A percentile compares a stretch with the other conserved stretches of the same genome.
These are phyloP conservation scores for Coryphaenoides rupestris DNA, from an alignment of 2,113 vertebrate species.

Conservation along the genomic window DNA sequence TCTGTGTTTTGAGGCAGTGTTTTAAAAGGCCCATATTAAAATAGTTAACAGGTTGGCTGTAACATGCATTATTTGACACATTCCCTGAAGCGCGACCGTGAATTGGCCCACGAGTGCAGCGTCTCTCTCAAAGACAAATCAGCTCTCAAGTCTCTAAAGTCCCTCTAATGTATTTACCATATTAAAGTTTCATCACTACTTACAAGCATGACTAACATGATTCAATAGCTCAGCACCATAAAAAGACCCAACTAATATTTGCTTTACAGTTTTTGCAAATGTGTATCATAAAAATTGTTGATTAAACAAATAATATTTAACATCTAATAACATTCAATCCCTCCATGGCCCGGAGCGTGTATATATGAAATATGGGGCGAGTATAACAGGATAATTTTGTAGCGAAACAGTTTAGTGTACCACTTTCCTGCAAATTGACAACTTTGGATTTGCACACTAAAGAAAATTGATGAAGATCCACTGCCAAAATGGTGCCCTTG, in stretches of 20 bases:
- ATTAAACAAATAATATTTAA: too few species aligned
- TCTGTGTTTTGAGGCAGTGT: conserved; percentile 10
- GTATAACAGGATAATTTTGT: conserved; percentile 36
- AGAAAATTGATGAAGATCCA: conserved; percentile 60
- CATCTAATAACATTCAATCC: too few species aligned
- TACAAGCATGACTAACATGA: neutral
- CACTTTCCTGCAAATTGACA: conserved; percentile 49
- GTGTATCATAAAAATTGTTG: too few species aligned
- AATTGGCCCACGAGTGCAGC: too few species aligned
- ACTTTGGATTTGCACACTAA: conserved; percentile 55
- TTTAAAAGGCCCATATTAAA: too few species aligned
- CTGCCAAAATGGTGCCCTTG: conserved; percentile 65
- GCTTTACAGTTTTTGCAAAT: too few species aligned
- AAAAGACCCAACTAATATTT: neutral
- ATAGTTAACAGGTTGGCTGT: too few species aligned
- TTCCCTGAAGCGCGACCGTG: too few species aligned
- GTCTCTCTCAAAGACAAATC: too few species aligned
- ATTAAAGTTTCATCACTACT: neutral
- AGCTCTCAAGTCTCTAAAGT: too few species aligned
- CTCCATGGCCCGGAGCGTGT: too few species aligned
- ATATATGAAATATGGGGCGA: neutral
- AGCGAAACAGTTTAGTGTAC: conserved; percentile 33
- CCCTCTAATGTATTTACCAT: neutral
- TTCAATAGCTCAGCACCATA: neutral
- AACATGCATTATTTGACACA: too few species aligned